Evolutionary conservation across 53 echinoderm and acorn worm genomes (phyloP).

Genomic region (Astropecten irregularis): DNA sequence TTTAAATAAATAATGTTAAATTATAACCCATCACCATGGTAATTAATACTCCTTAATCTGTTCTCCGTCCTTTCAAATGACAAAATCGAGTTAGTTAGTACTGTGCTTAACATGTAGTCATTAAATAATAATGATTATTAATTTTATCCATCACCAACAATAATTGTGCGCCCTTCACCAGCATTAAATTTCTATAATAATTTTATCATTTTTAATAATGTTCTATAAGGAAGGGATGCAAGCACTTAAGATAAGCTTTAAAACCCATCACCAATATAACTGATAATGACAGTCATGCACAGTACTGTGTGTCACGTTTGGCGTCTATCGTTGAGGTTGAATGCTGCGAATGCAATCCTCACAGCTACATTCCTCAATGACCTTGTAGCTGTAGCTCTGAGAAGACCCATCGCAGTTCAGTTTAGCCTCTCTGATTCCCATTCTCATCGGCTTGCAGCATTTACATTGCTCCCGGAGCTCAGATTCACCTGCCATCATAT

Average conservation of each 20-base stretch:
- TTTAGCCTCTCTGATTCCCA: background rate
- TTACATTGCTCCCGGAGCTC: background rate
- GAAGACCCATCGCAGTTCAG: conserved; percentile 23
- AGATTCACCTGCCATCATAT: background rate
- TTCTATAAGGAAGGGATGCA: conserved; percentile 21
- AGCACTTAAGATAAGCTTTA: background rate
- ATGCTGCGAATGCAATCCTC: background rate
- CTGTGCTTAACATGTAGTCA: conserved; percentile 4
- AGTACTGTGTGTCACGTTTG: background rate
- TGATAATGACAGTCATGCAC: background rate
- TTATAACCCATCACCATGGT: no score
- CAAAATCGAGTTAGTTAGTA: no score
- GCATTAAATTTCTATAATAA: background rate
- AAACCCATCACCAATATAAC: no score
- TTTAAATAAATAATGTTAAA: no score
- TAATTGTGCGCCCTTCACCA: no score
- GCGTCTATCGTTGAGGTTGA: background rate
- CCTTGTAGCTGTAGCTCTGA: conserved; percentile 33
- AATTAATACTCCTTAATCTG: no score
- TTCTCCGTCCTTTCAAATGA: no score
- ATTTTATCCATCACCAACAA: no score
- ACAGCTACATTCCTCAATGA: conserved; percentile 45
- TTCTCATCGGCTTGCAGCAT: conserved; percentile 37
- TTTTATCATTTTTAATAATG: no score
- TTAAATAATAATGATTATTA: no score